Percentiles rank a stretch among this genome's conserved stretches.
Evolutionary conservation across 2,113 vertebrate species (phyloP).

Genomic region (Eurypyga helias): DNA sequence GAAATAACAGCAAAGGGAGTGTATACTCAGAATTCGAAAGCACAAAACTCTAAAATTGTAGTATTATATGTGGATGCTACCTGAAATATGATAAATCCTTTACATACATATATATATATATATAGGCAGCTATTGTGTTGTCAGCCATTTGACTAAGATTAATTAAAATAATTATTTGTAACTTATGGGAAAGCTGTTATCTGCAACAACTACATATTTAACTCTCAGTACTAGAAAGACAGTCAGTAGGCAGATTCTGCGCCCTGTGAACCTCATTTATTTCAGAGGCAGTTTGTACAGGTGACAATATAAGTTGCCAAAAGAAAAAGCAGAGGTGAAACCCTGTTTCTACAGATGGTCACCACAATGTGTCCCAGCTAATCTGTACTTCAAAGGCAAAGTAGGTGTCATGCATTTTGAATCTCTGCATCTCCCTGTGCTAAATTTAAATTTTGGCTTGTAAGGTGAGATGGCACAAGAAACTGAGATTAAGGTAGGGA

Average conservation of each 20-base stretch:
- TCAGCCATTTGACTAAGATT: neutral
- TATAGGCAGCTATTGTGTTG: neutral
- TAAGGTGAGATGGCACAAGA: neutral
- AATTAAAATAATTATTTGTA: neutral
- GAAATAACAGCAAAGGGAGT: neutral
- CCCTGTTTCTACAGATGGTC: neutral
- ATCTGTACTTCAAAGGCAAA: neutral
- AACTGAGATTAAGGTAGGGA: neutral
- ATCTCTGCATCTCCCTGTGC: neutral
- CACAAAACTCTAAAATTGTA: neutral
- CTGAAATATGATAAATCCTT: neutral
- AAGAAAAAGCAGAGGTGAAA: neutral
- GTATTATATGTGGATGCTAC: neutral
- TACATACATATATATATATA: too few species aligned
- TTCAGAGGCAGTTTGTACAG: neutral
- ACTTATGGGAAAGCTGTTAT: neutral
- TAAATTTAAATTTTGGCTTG: neutral
- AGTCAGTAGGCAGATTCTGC: neutral
- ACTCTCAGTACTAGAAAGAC: neutral
- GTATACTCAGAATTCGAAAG: neutral
- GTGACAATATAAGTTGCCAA: neutral
- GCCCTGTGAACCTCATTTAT: neutral
- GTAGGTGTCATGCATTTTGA: neutral
- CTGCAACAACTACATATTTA: neutral
- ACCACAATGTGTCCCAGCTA: neutral